phyloP scores from a whole-genome alignment of 2,888 invertebrate genomes.

The Cheilosia vulpina region DNA sequence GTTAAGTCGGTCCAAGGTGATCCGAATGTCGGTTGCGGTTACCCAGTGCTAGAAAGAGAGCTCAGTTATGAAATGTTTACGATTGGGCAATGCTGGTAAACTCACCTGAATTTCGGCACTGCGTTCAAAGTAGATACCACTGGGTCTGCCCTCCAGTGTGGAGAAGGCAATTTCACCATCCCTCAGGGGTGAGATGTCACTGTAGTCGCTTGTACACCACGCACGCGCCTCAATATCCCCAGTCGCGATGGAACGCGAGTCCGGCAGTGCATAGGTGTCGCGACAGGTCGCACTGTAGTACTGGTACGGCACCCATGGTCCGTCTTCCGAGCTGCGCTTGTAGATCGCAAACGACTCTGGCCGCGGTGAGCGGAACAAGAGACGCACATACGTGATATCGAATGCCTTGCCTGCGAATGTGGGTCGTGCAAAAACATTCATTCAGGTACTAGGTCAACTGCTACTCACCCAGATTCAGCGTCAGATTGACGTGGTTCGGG shows the following conservation, averaged over 20 bases:
- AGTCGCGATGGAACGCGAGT: conserved; percentile 88
- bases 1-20: conserved; percentile 95
- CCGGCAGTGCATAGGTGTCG: conserved; percentile 94
- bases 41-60: conserved; percentile 93
- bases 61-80: not conserved
- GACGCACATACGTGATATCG: conserved; percentile 97
- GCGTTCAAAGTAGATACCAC: conserved; percentile 95
- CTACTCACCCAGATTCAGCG: conserved; percentile 91
- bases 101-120: conserved; percentile 94
- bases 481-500: conserved; percentile 96
- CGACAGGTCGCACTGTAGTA: conserved; percentile 97
- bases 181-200: conserved; percentile 97
- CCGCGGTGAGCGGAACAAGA: conserved; percentile 97
- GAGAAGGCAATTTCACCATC: conserved; percentile 98
- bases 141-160: conserved; percentile 96
- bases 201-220: conserved; percentile 99
- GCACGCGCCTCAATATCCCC: conserved; percentile 94
- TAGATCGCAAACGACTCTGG: conserved; percentile 99
- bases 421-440: conserved; percentile 9
- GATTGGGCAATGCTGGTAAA: not conserved
- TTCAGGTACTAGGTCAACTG: conserved; percentile 27
- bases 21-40: conserved; percentile 96
- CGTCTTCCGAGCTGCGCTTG: conserved; percentile 91
- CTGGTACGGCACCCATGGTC: conserved; percentile 95
- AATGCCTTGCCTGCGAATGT: conserved; percentile 93